These are phyloP conservation scores for Zaprionus africanus DNA, from an alignment of 1,140 invertebrate species.

Conservation along the genomic window DNA sequence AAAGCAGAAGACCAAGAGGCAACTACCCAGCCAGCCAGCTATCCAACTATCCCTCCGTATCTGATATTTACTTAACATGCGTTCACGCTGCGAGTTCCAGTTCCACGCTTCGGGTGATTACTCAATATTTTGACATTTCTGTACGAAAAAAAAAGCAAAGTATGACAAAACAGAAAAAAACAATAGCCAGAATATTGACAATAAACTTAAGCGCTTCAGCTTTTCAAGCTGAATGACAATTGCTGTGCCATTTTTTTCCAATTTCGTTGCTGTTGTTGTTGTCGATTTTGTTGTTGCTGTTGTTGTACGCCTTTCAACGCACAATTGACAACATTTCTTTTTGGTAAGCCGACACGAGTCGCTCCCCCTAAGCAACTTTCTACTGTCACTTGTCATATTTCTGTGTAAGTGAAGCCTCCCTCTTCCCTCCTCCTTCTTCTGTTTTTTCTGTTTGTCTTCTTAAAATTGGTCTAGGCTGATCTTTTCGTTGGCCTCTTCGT, in stretches of 20 bases:
- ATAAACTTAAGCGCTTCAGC: constrained; percentile 72
- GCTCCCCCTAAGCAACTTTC: constrained; percentile 70
- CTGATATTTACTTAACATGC: constrained; percentile 72
- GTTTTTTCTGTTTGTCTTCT: constrained; percentile 67
- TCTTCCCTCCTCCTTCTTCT: not conserved
- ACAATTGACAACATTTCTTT: constrained; percentile 55
- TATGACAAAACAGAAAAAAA: constrained; percentile 28
- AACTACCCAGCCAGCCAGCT: constrained; percentile 31
- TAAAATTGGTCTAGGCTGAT: constrained; percentile 75
- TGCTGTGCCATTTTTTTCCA: constrained; percentile 72
- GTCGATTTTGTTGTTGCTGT: not conserved
- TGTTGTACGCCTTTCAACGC: constrained; percentile 48
- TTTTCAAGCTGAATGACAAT: constrained; percentile 78
- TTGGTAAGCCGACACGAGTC: constrained; percentile 30
- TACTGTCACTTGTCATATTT: constrained; percentile 77
- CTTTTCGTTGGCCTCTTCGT: constrained; percentile 44
- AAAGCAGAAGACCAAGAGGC: constrained; percentile 31
- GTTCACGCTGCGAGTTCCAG: constrained; percentile 61
- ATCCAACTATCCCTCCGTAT: not conserved
- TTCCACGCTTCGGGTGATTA: constrained; percentile 68
- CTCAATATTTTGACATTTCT: constrained; percentile 82
- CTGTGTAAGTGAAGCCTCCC: constrained; percentile 23
- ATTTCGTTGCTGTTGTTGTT: not conserved
- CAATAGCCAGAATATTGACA: constrained; percentile 72
- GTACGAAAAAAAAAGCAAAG: constrained; percentile 29